phyloP scores from a whole-genome alignment of 2,888 invertebrate genomes.

The Leptarthrus brevirostris region DNA sequence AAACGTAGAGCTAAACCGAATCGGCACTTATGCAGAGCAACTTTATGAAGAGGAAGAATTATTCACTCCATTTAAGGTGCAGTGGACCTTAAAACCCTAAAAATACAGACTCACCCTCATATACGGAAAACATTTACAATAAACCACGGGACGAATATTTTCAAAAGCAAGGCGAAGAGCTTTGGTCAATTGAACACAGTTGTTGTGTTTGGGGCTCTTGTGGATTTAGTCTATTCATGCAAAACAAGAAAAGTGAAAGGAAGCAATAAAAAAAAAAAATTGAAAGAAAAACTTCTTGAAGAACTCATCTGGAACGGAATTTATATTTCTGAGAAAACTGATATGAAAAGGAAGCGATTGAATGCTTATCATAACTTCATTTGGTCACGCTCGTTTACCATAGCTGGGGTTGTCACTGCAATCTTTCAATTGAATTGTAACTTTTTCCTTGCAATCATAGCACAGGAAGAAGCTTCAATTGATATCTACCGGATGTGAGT shows the following conservation, averaged over 20 bases:
- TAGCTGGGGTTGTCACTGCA: not conserved
- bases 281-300: not conserved
- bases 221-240: not conserved
- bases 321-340: not conserved
- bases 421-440: not conserved
- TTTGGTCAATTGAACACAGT: slow-evolving; percentile 1
- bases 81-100: no score
- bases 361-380: not conserved
- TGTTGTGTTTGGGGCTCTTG: not conserved
- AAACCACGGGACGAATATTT: no score
- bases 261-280: not conserved
- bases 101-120: no score
- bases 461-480: no score
- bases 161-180: no score
- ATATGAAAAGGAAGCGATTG: not conserved
- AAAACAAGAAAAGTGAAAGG: not conserved
- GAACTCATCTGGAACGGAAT: not conserved
- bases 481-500: no score
- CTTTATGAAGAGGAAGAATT: no score
- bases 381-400: not conserved
- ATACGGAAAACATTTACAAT: no score
- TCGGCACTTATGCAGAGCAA: no score
- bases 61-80: no score
- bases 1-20: no score
- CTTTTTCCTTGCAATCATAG: no score